Base-by-base conservation (phyloP, 2,113 vertebrate species). In the Alethe diademata region DNA sequence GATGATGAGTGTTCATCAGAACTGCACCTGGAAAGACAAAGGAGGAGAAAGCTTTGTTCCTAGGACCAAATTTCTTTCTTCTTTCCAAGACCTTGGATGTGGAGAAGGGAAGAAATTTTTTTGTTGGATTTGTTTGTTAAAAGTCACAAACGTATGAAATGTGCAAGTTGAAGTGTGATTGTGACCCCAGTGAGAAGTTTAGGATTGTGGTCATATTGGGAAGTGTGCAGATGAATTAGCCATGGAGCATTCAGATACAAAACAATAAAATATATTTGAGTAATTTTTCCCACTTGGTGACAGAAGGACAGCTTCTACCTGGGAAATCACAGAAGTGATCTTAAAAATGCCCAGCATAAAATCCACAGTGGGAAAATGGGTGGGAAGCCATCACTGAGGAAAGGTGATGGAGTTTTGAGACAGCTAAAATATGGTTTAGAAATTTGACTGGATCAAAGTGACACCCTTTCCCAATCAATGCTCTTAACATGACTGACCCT, bases 251-350 rank as follows among this genome's bases (percentile, higher is more conserved):
- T 82, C 6, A 67, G 22, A 64, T 43, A 16, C 15, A 57, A 75
- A 75, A 11, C 29, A 12, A 40, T 29, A 62, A 53, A 29, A 54
- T 18, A 45, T 18, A 6, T 26, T 23, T 26, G 19, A 40, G 17
- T 26, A 4, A 36, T 8, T 88, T 73, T 42, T 28, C 16, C 19
- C 20, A 5, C 19, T 31, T 11, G 1, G 19, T 11, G 8, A 23
- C n/a, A 57, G 36, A 56, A 22, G 8, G 19, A 20, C 2, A 24
- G 4, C 1, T 2, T 19, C 19, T 31, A 2, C 18, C 7, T 19
- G 13, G 12, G 17, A 25, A 54, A 54, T 29, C 22, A 54, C 4
- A n/a, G 16, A 61, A 29, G 4, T 61, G 18, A n/a, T 43, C 47
- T 88, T n/a, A 8, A 74, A 78, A 28, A 14, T 8, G 2, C 4